Percentiles rank a stretch among this genome's conserved stretches.
Conservation (phyloP, 2,113 vertebrate genomes). For the Romanogobio albipinnatus region DNA sequence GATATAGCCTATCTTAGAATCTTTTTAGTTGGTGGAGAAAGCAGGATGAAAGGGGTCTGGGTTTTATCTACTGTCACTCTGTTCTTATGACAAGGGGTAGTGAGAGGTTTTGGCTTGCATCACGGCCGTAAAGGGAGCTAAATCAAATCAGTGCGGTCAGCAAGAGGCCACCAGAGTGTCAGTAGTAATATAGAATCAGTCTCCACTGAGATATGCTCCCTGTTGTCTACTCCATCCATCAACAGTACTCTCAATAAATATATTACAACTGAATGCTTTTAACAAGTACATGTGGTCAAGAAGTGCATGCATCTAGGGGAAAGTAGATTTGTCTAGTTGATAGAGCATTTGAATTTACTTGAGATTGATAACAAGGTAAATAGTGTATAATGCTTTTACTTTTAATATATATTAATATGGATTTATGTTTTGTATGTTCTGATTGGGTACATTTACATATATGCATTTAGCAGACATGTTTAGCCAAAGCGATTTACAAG, state of each 20-base stretch:
- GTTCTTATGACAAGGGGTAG: background rate
- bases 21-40: constrained; percentile 33
- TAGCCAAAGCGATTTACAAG: too few species aligned
- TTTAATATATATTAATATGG: background rate
- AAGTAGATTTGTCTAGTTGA: background rate
- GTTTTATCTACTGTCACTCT: constrained; percentile 31
- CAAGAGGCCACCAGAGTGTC: constrained; percentile 14
- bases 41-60: constrained; percentile 20
- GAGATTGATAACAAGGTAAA: background rate
- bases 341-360: background rate
- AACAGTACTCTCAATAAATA: background rate
- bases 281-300: background rate
- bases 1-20: constrained; percentile 26
- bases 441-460: background rate
- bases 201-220: background rate
- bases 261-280: background rate
- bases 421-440: background rate
- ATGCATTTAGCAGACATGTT: too few species aligned
- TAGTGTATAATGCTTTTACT: background rate
- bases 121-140: constrained; percentile 13
- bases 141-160: constrained; percentile 47
- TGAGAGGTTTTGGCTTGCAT: constrained; percentile 23
- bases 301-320: background rate
- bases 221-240: background rate
- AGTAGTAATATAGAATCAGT: constrained; percentile 16